These are phyloP conservation scores for Drosophila recens DNA, from an alignment of 2,888 invertebrate species.

Conservation along the genomic window DNA sequence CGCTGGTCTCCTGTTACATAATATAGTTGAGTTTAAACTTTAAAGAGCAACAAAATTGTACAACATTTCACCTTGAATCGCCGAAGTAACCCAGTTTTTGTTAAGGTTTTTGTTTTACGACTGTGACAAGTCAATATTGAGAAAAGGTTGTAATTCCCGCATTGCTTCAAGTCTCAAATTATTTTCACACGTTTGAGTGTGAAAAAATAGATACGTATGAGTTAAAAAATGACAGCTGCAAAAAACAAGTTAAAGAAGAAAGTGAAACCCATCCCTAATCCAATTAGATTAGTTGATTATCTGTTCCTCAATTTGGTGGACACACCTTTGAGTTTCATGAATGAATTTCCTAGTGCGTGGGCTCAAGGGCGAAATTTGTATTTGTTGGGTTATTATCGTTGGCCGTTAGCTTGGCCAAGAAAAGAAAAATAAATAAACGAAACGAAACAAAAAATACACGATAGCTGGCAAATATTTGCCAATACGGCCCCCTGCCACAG, in stretches of 20 bases:
- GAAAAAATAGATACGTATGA: constrained; percentile 6
- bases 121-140: constrained; percentile 61
- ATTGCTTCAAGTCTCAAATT: constrained; percentile 44
- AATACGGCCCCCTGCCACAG: constrained; percentile 25
- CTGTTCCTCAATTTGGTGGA: constrained; percentile 25
- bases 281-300: constrained; percentile 2
- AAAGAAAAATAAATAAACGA: constrained; percentile 16
- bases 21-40: constrained; percentile 14
- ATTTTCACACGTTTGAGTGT: constrained; percentile 67
- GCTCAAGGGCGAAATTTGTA: constrained; percentile 40
- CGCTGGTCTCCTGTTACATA: constrained; percentile 20
- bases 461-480: constrained; percentile 47
- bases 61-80: constrained; percentile 46
- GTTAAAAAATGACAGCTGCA: background rate
- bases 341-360: constrained; percentile 47
- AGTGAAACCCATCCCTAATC: background rate
- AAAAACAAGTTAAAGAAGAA: background rate
- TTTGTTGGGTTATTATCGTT: constrained; percentile 36
- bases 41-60: constrained; percentile 11
- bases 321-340: constrained; percentile 56
- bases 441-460: constrained; percentile 12
- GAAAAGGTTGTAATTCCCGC: constrained; percentile 62
- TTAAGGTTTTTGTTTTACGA: constrained; percentile 53
- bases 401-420: constrained; percentile 21
- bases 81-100: constrained; percentile 53